Evolutionary conservation across 2,888 invertebrate species (phyloP), one percentile per base, ranked within the genome.

Genomic region (Ectemnius lituratus): DNA sequence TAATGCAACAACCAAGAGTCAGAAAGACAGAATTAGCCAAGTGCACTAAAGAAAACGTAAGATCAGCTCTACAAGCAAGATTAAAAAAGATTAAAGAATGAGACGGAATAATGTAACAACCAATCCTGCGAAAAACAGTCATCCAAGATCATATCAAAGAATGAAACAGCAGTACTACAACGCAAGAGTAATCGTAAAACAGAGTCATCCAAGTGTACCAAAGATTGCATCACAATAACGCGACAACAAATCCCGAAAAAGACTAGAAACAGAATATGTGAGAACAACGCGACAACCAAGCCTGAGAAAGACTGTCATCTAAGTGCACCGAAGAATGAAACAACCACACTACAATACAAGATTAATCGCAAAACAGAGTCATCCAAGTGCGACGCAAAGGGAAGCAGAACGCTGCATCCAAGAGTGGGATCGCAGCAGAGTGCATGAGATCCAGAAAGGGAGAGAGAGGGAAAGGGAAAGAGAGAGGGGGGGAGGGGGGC

Each of bases 161-260:
- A 20, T 23, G 23, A 23, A 23, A 23, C 2, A 23, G 3, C 23
- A 23, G 2, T 3, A 23, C 3, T 23, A 23, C 23, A 23, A 23
- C 23, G 23, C 3, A 23, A 23, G 23, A 23, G 23, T 23, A 23
- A 23, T 23, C 23, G 23, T 2, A 23, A 23, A 23, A 23, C 23
- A 23, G 23, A 2, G 3, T 23, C 23, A 3, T 23, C 23, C 23
- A 23, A 23, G 23, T 23, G 23, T 3, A 3, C 2, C 23, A 23
- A 23, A 23, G 23, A 23, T 23, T 23, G 3, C 23, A 23, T 23
- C 23, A 3, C 23, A 77, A 81, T 73, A 79, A 79, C 73, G 68
- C 68, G 64, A 3, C 23, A 23, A 23, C 23, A 23, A 23, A 23
- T 23, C 3, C 23, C 23, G 23, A 23, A 23, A 23, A 23, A 23